Conservation (phyloP, 2,888 invertebrate species). For the Eudasyphora cyanicolor region DNA sequence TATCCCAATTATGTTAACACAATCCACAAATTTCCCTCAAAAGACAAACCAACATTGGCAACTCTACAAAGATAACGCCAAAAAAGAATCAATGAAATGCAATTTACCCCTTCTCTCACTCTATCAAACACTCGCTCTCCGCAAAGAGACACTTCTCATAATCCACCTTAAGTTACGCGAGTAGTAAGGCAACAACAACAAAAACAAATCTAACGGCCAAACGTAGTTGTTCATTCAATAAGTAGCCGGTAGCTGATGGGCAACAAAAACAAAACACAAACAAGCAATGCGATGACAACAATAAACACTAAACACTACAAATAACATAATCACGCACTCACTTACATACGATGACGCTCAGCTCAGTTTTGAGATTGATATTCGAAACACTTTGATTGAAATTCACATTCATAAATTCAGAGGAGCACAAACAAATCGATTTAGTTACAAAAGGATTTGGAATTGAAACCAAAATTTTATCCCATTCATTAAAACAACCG, state of each 20-base stretch:
- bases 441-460: not conserved
- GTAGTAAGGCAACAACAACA: conserved; percentile 25
- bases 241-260: no score
- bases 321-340: not conserved
- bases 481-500: not conserved
- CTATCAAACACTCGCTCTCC: conserved; percentile 63
- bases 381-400: not conserved
- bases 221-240: not conserved
- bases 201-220: not conserved
- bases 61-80: not conserved
- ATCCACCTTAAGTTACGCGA: conserved; percentile 50
- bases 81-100: conserved; percentile 19
- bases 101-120: not conserved
- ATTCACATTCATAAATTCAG: not conserved
- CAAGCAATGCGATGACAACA: not conserved
- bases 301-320: no score
- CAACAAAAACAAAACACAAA: conserved; percentile 1
- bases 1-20: no score
- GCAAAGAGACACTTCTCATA: conserved; percentile 72
- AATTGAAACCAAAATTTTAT: not conserved
- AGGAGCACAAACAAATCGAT: not conserved
- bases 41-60: not conserved
- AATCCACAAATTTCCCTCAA: no score
- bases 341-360: not conserved
- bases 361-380: not conserved